phyloP scores from a whole-genome alignment of 2,113 vertebrate genomes.

The Fregata magnificens region DNA sequence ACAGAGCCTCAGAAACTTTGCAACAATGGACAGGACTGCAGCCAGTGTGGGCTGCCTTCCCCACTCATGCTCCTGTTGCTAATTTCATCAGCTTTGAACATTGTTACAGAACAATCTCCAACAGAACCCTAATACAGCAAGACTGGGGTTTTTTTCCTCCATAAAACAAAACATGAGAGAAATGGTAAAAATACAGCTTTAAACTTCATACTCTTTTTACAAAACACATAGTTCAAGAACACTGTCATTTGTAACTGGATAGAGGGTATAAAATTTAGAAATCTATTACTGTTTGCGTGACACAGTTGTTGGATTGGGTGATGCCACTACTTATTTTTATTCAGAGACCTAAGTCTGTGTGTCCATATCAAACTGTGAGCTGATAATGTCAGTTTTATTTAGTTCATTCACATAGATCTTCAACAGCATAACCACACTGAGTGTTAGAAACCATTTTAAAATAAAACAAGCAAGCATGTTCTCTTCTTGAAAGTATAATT shows the following conservation, averaged over 20 bases:
- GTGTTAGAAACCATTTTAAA: background rate
- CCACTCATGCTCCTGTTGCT: accelerated
- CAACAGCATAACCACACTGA: background rate
- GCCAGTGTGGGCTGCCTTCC: background rate
- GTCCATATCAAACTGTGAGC: background rate
- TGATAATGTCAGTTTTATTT: background rate
- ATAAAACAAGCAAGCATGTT: background rate
- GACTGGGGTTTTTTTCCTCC: background rate
- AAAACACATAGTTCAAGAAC: background rate
- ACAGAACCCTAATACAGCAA: background rate
- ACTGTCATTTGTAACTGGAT: accelerated
- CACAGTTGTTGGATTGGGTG: background rate
- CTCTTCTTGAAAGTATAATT: background rate
- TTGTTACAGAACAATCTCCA: background rate
- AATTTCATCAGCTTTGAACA: background rate
- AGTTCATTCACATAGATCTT: background rate
- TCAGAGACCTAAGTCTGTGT: background rate
- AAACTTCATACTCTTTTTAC: background rate
- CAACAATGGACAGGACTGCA: accelerated
- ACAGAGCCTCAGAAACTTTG: background rate
- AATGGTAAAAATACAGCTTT: background rate
- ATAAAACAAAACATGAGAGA: background rate
- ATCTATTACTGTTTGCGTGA: background rate
- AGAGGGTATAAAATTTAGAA: background rate
- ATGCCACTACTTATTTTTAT: background rate